Conservation (phyloP, 1,140 invertebrate species). For the Heliconius nattereri region DNA sequence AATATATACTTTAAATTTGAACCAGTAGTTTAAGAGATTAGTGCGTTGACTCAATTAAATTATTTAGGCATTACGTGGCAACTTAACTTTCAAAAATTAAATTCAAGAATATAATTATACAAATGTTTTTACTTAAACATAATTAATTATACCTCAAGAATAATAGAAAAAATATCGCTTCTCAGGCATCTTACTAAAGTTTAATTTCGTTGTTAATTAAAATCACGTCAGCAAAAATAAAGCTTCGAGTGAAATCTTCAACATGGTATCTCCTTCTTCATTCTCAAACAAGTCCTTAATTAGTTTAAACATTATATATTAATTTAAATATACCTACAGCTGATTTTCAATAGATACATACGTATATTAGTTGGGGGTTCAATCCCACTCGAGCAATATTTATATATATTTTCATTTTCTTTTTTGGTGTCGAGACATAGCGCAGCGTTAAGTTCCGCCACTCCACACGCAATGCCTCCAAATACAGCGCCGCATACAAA, state of each 20-base stretch:
- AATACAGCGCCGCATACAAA: too few species aligned
- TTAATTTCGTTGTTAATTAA: slow-evolving; percentile 6
- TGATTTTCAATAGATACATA: background rate
- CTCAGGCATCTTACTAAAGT: background rate
- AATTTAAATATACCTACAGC: background rate
- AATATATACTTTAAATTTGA: too few species aligned
- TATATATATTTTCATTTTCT: too few species aligned
- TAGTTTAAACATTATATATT: background rate
- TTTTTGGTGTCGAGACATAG: too few species aligned
- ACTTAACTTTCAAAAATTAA: too few species aligned
- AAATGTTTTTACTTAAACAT: background rate
- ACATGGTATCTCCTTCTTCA: background rate
- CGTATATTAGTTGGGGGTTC: too few species aligned
- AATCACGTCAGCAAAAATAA: background rate
- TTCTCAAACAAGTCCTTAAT: background rate
- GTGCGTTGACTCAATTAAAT: too few species aligned
- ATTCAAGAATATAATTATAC: background rate
- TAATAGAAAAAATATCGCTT: background rate
- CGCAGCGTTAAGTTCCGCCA: too few species aligned
- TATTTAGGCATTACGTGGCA: too few species aligned
- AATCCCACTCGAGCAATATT: too few species aligned
- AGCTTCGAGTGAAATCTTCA: background rate
- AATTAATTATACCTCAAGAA: background rate
- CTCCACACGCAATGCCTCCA: too few species aligned
- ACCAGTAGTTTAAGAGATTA: too few species aligned